These are phyloP conservation scores for Hyalella azteca DNA, from an alignment of 2,888 invertebrate genomes.

Conservation along the genomic window DNA sequence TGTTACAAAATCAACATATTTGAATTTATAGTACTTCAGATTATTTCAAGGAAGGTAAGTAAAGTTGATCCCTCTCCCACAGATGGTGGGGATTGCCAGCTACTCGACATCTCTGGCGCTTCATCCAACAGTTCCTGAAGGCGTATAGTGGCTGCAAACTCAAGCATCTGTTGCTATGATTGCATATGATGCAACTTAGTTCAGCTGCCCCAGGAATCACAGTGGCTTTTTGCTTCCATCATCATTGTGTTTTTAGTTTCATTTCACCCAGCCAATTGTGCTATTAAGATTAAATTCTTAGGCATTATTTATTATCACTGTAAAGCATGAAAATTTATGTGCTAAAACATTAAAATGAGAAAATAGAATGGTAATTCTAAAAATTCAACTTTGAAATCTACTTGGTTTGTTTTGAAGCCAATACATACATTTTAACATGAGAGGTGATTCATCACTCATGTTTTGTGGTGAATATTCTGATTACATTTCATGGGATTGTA, in stretches of 20 bases:
- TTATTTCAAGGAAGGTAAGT: conserved; percentile 15
- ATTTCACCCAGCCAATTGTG: too few relatives aligned
- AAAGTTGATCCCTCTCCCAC: conserved; percentile 27
- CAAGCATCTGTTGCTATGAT: neutral
- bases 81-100: neutral
- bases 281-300: too few relatives aligned
- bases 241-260: neutral
- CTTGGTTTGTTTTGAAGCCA: too few relatives aligned
- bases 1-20: too few relatives aligned
- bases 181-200: neutral
- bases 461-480: too few relatives aligned
- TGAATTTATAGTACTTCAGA: neutral
- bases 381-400: too few relatives aligned
- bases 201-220: neutral
- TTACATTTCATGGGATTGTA: neutral
- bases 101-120: neutral
- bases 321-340: too few relatives aligned
- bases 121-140: neutral
- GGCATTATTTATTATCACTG: too few relatives aligned
- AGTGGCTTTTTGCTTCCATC: conserved; percentile 3
- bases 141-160: neutral
- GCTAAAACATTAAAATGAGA: too few relatives aligned
- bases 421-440: too few relatives aligned
- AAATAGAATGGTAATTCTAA: too few relatives aligned
- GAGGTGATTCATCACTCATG: too few relatives aligned